phyloP scores from a whole-genome alignment of 2,113 vertebrate genomes.

The Cololabis saira region DNA sequence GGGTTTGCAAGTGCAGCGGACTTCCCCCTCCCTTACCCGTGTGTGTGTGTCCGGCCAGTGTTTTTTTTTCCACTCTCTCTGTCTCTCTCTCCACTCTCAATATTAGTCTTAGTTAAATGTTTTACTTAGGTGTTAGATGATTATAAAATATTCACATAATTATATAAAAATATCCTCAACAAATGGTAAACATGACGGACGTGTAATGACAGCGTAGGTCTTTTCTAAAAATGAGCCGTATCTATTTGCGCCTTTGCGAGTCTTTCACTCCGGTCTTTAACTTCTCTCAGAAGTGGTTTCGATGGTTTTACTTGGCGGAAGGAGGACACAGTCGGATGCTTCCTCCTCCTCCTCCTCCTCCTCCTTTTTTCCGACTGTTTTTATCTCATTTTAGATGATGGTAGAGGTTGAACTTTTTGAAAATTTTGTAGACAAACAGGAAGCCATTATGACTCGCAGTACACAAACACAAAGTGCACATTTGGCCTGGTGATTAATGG shows the following conservation, averaged over 20 bases:
- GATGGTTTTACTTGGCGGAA: constrained; percentile 41
- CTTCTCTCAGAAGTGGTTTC: constrained; percentile 62
- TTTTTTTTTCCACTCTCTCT: too few relatives aligned
- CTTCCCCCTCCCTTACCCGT: too few relatives aligned
- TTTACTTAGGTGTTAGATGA: too few relatives aligned
- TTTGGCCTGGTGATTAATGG: constrained; percentile 22
- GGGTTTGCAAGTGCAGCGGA: too few relatives aligned
- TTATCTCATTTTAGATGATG: constrained; percentile 36
- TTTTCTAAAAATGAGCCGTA: constrained; percentile 51
- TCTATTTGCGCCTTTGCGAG: constrained; percentile 46
- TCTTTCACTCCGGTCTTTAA: constrained; percentile 20
- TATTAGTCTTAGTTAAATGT: too few relatives aligned
- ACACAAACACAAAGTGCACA: constrained; percentile 4
- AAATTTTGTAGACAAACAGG: constrained; percentile 38
- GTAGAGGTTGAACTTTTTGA: constrained; percentile 19
- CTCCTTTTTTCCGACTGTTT: constrained; percentile 17
- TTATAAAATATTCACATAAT: too few relatives aligned
- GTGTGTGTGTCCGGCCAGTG: too few relatives aligned
- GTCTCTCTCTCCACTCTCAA: too few relatives aligned
- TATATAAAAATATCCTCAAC: too few relatives aligned
- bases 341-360: constrained; percentile 21
- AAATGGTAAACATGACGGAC: constrained; percentile 47
- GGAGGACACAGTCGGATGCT: constrained; percentile 34
- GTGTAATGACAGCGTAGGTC: constrained; percentile 63
- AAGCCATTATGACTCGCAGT: constrained; percentile 30